A percentile compares a stretch with the other conserved stretches of the same genome.
phyloP scores from a whole-genome alignment of 2,888 invertebrate genomes.

The Aleiodes alternator region DNA sequence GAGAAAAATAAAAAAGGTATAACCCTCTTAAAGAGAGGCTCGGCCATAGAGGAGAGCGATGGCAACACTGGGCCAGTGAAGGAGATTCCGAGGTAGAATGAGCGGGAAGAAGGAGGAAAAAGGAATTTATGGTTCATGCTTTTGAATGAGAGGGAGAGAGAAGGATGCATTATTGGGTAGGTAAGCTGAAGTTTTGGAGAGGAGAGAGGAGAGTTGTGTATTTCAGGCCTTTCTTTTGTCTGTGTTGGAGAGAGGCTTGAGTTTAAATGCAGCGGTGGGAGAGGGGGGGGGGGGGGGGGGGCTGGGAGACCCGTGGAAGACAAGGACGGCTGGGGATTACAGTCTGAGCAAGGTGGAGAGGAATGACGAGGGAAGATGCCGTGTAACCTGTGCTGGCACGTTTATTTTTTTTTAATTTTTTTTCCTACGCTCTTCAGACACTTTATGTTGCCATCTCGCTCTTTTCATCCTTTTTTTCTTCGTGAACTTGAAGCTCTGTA shows the following conservation, averaged over 20 bases:
- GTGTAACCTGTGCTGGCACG: constrained; percentile 29
- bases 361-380: constrained; percentile 27
- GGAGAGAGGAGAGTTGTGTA: constrained; percentile 9
- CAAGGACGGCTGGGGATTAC: constrained; percentile 34
- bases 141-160: constrained; percentile 22
- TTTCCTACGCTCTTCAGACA: constrained; percentile 22
- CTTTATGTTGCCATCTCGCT: constrained; percentile 3
- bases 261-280: neutral
- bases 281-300: constrained; percentile 25
- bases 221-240: constrained; percentile 29
- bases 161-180: constrained; percentile 6
- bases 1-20: constrained; percentile 8
- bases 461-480: neutral
- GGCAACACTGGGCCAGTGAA: constrained; percentile 27
- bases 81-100: constrained; percentile 21
- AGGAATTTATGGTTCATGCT: neutral
- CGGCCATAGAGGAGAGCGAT: constrained; percentile 16
- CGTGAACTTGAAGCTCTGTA: constrained; percentile 1
- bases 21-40: constrained; percentile 30
- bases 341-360: constrained; percentile 21
- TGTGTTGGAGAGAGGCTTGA: constrained; percentile 27
- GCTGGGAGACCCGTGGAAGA: constrained; percentile 39
- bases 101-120: constrained; percentile 17
- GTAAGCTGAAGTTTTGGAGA: constrained; percentile 2
- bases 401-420: constrained; percentile 24